A percentile compares a stretch with the other conserved stretches of the same genome.
phyloP scores from a whole-genome alignment of 2,113 vertebrate species.

The Trogon melanurus region DNA sequence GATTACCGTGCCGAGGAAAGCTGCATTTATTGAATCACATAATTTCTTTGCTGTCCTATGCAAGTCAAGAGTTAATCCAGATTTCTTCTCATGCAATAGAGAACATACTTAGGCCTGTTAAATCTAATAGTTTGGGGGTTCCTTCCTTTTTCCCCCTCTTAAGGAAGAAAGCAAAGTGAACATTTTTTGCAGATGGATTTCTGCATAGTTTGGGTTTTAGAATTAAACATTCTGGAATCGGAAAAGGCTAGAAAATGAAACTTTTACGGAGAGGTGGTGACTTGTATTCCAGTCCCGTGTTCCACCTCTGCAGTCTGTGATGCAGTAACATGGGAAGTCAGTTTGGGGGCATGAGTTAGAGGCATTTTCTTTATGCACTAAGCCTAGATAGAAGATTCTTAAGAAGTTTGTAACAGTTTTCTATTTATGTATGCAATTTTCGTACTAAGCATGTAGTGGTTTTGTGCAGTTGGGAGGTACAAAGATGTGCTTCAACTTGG shows the following conservation, averaged over 20 bases:
- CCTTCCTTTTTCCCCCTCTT: accelerated
- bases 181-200: not conserved
- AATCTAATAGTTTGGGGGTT: not conserved
- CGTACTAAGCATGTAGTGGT: not conserved
- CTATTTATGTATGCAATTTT: not conserved
- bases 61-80: not conserved
- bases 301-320: not conserved
- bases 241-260: not conserved
- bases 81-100: not conserved
- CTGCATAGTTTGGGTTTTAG: not conserved
- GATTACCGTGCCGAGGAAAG: not conserved
- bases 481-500: not conserved
- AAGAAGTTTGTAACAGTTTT: not conserved
- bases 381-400: not conserved
- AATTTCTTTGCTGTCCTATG: not conserved
- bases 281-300: not conserved
- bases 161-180: not conserved
- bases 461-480: not conserved
- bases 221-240: not conserved
- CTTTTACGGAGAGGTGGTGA: not conserved
- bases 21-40: accelerated
- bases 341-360: not conserved
- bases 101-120: not conserved
- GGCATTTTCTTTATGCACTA: not conserved
- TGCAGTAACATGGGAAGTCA: not conserved